Evolutionary conservation across 35 echinoderm and acorn worm genomes (phyloP), one percentile per base, ranked within the genome.

Genomic region (Strongylocentrotus purpuratus): DNA sequence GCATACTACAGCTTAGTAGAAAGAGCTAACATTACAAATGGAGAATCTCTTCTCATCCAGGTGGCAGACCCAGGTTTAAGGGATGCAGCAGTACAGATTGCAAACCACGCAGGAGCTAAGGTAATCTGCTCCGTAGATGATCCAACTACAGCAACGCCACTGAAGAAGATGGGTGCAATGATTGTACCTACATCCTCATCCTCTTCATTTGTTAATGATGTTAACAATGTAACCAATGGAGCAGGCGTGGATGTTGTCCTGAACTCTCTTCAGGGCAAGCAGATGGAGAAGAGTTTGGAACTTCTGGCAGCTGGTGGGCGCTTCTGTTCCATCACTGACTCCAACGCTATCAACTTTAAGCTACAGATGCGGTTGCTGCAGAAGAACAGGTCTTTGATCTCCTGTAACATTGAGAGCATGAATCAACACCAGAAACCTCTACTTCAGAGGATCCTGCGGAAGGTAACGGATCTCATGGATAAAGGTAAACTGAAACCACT

Each of bases 1-100:
- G 96, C 98, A 46, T 97, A 97, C 88, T 86, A 97, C 58, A 96
- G 96, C 78, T 86, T 99, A 11, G 86, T 97, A 86, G 95, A 97
- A 86, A 94, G 98, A 86, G 97, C 98, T 31, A 94, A 95, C 31
- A 45, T 99, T 11, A 92, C 46, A 46, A 94, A 91, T 22, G 97
- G 95, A 22, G 97, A 99, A 86, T 95, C 94, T 33, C n/a, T 97
- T 33, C 93, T 99, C 8, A 96, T 99, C 71, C 94, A 95, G 18
- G 96, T 95, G 14, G 47, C 93, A 8, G 46, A 95, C 70, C 52
- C 55, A 31, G 94, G 71, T 28, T 48, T 99, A 28, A 33, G 96
- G 10, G 50, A 93, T 45, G 97, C 97, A 33, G 96, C 97, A 20
- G 87, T 97, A 52, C 95, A 96, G 55, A 90, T 99, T 33, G 98